Evolutionary conservation across 2,888 invertebrate genomes (phyloP).

Genomic region (Pardosa pseudoannulata): DNA sequence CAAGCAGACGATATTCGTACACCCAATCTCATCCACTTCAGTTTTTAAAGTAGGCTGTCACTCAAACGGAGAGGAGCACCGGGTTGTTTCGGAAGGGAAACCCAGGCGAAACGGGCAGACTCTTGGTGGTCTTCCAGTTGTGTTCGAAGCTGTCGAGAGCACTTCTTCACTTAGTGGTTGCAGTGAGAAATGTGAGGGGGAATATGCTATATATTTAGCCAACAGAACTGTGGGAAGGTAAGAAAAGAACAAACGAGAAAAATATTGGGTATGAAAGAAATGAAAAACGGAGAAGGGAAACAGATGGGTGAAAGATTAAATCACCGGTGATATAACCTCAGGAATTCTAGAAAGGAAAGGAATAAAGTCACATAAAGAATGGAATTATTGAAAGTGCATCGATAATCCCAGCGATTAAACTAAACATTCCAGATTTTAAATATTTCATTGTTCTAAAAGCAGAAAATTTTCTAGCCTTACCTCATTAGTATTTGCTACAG

Average conservation of each 20-base stretch:
- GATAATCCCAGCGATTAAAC: no score
- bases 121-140: constrained; percentile 36
- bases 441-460: no score
- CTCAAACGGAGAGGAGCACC: background rate
- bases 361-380: no score
- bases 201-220: constrained; percentile 53
- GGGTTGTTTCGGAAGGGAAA: background rate
- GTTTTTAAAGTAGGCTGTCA: background rate
- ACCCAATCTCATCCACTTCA: background rate
- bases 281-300: background rate
- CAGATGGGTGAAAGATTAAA: background rate
- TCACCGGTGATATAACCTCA: background rate
- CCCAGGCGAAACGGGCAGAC: background rate
- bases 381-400: no score
- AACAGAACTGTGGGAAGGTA: background rate
- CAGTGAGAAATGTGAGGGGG: constrained; percentile 35
- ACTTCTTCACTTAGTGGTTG: constrained; percentile 28
- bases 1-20: no score
- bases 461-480: no score
- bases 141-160: constrained; percentile 11
- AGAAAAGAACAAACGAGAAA: constrained; percentile 21
- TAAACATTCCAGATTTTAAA: no score
- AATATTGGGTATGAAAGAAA: constrained; percentile 2
- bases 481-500: no score
- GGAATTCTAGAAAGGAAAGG: background rate